These are phyloP conservation scores for Hyperoodon ampullatus DNA, from an alignment of 2,113 vertebrate species.

Conservation along the genomic window DNA sequence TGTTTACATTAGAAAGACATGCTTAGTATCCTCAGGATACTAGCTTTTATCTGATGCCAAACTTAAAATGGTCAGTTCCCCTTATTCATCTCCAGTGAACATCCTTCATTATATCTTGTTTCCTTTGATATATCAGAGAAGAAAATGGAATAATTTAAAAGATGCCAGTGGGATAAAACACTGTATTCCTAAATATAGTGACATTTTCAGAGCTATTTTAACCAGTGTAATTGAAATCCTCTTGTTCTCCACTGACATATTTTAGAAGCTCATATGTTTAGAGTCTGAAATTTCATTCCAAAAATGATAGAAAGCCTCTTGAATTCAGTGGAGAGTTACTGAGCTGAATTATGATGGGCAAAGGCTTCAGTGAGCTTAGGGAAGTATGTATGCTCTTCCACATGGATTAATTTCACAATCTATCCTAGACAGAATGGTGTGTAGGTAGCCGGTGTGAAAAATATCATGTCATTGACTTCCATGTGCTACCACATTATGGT, in stretches of 20 bases:
- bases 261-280: conserved; percentile 66
- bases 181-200: conserved; percentile 63
- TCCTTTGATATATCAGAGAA: conserved; percentile 38
- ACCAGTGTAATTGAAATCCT: conserved; percentile 63
- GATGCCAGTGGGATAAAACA: conserved; percentile 59
- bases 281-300: conserved; percentile 56
- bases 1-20: conserved; percentile 24
- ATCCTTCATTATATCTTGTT: conserved; percentile 48
- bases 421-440: not conserved
- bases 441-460: conserved; percentile 32
- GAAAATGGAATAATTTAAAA: conserved; percentile 69
- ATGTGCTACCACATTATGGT: not conserved
- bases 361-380: conserved; percentile 50
- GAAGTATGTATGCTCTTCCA: conserved; percentile 6
- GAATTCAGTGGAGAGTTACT: conserved; percentile 32
- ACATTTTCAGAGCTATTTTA: conserved; percentile 64
- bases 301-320: conserved; percentile 61
- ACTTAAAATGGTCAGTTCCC: not conserved
- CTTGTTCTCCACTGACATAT: conserved; percentile 65
- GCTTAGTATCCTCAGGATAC: not conserved
- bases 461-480: not conserved
- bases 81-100: conserved; percentile 39
- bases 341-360: conserved; percentile 54
- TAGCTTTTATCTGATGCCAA: conserved; percentile 4
- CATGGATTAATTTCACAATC: conserved; percentile 20